Evolutionary conservation across 2,888 invertebrate genomes (phyloP), one percentile per base, ranked within the genome.

Genomic region (Acanthosepion lycidas): DNA sequence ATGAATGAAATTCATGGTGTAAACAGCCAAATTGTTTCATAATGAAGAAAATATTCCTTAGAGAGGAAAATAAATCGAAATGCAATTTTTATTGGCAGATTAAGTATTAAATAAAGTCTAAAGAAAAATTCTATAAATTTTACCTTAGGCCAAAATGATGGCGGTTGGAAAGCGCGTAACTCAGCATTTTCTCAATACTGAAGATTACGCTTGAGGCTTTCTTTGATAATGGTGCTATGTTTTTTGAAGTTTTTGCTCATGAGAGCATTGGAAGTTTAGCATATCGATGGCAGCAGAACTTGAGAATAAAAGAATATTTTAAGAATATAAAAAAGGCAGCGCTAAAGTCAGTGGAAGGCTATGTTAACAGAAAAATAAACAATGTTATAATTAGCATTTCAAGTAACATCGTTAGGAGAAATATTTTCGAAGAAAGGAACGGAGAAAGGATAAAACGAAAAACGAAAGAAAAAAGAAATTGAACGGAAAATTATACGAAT

Each of bases 11-110:
- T 78, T 78, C n/a, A 78, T 78, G n/a, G n/a, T 78, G 9, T 78
- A 78, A 78, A 78, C 78, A 5, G n/a, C 12, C n/a, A 78, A 78
- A 78, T 78, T 78, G 78, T 33, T 78, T 78, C n/a, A n/a, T 78
- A 15, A 78, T 33, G 78, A 78, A n/a, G 26, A 15, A n/a, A n/a
- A 78, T 78, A n/a, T 33, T 78, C 78, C 33, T 33, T 78, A 15
- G n/a, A 33, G 78, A 78, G n/a, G 33, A 2, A 78, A 78, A 33
- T 8, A 12, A 78, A 78, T 78, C 78, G 15, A n/a, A 78, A 78
- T 78, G 33, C 78, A 78, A 78, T 78, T 78, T 59, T 78, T n/a
- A 78, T 78, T 78, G 78, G 78, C 78, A 78, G n/a, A 78, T 78
- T 33, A 78, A 78, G 33, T n/a, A 78, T 78, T 78, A 33, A 78